Percentiles rank a stretch among this genome's conserved stretches.
Conservation (phyloP, 2,113 vertebrate species). For the Chlamydotis undulata region DNA sequence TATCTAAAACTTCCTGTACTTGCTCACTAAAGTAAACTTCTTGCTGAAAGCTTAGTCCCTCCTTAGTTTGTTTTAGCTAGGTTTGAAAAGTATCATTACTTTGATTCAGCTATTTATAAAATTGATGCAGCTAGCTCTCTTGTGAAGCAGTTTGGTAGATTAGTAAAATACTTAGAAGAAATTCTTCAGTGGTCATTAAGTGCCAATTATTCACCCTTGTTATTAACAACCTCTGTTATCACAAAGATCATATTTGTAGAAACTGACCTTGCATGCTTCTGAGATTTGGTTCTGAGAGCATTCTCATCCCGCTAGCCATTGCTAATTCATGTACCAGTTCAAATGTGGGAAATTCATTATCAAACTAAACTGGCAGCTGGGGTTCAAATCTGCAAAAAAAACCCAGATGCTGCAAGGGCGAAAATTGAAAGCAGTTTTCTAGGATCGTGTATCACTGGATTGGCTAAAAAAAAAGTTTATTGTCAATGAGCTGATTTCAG, state of each 20-base stretch:
- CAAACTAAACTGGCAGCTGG: background rate
- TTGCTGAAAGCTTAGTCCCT: background rate
- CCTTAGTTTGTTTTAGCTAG: background rate
- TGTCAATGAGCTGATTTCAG: background rate
- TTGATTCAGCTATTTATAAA: background rate
- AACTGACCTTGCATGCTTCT: background rate
- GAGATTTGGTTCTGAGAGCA: background rate
- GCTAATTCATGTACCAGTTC: background rate
- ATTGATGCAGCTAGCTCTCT: background rate
- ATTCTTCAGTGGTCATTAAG: background rate
- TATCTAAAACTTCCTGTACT: background rate
- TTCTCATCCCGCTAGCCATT: background rate
- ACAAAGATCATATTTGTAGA: background rate
- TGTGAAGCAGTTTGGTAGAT: background rate
- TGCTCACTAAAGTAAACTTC: background rate
- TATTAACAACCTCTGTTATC: background rate
- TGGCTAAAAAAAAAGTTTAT: background rate
- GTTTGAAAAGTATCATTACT: background rate
- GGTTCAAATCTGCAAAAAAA: background rate
- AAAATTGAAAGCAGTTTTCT: conserved; percentile 25
- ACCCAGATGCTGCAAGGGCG: background rate
- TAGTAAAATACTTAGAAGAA: background rate
- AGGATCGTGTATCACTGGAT: background rate
- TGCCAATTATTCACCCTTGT: background rate
- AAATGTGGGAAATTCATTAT: conserved; percentile 52